Base-by-base conservation (phyloP, 2,888 invertebrate species). In the Tethea ocularis region DNA sequence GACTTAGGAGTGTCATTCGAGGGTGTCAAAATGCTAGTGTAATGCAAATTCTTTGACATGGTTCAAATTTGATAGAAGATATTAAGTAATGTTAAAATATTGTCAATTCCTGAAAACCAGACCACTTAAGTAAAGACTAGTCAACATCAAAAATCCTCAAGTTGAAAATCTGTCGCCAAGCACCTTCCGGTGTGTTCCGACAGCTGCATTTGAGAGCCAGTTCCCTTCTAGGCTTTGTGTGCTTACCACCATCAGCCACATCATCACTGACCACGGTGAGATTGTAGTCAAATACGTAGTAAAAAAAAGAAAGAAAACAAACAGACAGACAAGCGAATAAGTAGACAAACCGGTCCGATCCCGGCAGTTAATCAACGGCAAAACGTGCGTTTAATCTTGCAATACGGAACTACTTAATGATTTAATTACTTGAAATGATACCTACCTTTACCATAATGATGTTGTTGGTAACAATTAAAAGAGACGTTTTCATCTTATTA, bases 371-470 rank as follows among this genome's bases (percentile, higher is more conserved):
- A 38, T 38, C 38, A 38, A 46, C 20, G 15, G 4, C 38, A 38
- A n/a, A n/a, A 46, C 46, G 46, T 46, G 41, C 41, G 41, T 46
- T 38, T 46, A 17, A 46, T 46, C 33, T 33, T 22, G 36, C 54
- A 33, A 33, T 33, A 54, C 29, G 54, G 36, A 54, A 54, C 54
- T 33, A 33, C 22, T 11, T 46, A 46, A 46, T 46, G 54, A 33
- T 54, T 33, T 54, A 54, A 54, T 54, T 54, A 54, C 33, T 17
- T 33, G 33, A 33, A 54, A 53, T n/a, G 54, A 36, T 33, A 17
- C 22, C 20, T 17, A 46, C 46, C 20, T 46, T n/a, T 38, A 38
- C 7, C 20, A 46, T 46, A 46, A 46, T 46, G 20, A 46, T 46
- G 46, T 46, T 46, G 46, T 46, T 46, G 46, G 46, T 46, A 46